These are phyloP conservation scores for Lanius ludovicianus DNA, from an alignment of 2,113 vertebrate genomes.

Conservation along the genomic window DNA sequence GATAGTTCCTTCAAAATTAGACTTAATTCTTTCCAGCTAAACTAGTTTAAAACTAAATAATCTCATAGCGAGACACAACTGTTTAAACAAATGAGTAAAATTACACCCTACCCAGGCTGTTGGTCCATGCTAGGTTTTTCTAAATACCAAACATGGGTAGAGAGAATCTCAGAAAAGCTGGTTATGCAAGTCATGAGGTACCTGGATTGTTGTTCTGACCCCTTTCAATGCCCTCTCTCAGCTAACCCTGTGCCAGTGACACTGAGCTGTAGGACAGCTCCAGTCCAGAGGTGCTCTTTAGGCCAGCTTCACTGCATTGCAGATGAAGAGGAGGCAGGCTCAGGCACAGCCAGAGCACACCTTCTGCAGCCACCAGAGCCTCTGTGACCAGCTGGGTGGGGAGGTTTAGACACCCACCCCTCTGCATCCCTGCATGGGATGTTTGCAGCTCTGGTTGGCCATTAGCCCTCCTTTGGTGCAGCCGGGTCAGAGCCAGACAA, in stretches of 20 bases:
- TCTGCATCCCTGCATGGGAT: not conserved
- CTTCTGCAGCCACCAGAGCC: not conserved
- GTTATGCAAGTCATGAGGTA: not conserved
- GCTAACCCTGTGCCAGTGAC: not conserved
- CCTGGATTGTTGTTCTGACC: not conserved
- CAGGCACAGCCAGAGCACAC: not conserved
- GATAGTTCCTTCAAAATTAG: not conserved
- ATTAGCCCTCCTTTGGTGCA: accelerated
- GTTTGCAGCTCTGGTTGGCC: accelerated
- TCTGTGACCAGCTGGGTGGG: no score
- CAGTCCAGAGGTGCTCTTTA: not conserved
- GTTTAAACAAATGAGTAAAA: not conserved
- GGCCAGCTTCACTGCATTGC: not conserved
- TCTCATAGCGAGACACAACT: not conserved
- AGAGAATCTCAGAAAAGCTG: not conserved
- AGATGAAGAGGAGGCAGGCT: not conserved
- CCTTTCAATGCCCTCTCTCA: not conserved
- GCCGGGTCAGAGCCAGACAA: not conserved
- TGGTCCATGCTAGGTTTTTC: not conserved
- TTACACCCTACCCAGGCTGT: not conserved
- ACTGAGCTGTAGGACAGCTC: not conserved
- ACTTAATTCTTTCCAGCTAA: not conserved
- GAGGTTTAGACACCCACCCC: not conserved
- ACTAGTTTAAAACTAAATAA: not conserved
- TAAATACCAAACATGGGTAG: not conserved